Evolutionary conservation across 1,140 invertebrate species (phyloP).

Genomic region (Samia ricini): DNA sequence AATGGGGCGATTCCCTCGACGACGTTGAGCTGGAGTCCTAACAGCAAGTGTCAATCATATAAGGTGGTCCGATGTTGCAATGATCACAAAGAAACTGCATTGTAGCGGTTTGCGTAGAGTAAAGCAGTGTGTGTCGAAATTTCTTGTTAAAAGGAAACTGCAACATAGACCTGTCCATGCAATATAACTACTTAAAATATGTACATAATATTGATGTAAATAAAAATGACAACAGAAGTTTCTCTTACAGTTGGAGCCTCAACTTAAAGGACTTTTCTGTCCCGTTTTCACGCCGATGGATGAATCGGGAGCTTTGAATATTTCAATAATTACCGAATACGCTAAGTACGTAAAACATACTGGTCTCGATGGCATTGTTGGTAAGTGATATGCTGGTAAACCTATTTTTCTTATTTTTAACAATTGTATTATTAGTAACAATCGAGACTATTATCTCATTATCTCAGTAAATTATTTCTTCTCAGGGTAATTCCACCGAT

Average conservation of each 20-base stretch:
- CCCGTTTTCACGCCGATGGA: constrained; percentile 5
- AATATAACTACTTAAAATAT: background rate
- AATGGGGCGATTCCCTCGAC: too few relatives aligned
- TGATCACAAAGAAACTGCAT: too few relatives aligned
- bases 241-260: background rate
- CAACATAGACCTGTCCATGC: background rate
- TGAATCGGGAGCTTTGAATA: background rate
- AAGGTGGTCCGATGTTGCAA: too few relatives aligned
- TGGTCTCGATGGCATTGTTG: background rate
- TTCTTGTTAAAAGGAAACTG: background rate
- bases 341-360: constrained; percentile 3
- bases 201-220: background rate
- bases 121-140: background rate
- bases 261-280: background rate
- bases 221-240: background rate
- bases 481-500: too few relatives aligned
- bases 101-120: too few relatives aligned
- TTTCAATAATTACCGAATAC: background rate
- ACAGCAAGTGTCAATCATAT: too few relatives aligned
- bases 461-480: too few relatives aligned
- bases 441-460: too few relatives aligned
- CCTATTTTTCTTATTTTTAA: too few relatives aligned
- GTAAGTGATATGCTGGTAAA: background rate
- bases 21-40: too few relatives aligned
- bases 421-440: too few relatives aligned